Conservation (phyloP, 2,888 invertebrate species). For the Cephus pulcher region DNA sequence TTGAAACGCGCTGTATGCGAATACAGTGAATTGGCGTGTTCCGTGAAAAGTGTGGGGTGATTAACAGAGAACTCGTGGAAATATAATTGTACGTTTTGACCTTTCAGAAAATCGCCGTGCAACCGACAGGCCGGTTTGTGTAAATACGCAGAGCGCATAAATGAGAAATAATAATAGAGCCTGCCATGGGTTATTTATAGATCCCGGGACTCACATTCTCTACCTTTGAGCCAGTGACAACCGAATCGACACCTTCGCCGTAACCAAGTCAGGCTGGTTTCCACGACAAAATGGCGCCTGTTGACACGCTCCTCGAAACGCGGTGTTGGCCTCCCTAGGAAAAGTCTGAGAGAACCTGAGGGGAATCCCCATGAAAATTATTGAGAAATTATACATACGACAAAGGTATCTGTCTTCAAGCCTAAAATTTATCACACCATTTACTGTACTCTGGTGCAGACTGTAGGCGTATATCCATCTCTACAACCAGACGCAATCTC, state of each 20-base stretch:
- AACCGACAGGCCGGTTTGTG: neutral
- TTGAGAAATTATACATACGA: neutral
- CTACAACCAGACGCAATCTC: neutral
- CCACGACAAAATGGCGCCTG: neutral
- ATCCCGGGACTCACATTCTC: neutral
- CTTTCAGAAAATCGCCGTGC: neutral
- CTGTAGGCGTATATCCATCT: neutral
- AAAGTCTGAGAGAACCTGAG: neutral
- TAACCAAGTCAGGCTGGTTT: neutral
- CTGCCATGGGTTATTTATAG: neutral
- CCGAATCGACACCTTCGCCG: neutral
- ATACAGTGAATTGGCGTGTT: neutral
- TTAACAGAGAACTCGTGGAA: neutral
- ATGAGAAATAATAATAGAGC: neutral
- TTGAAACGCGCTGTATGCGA: neutral
- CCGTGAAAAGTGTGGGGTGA: neutral
- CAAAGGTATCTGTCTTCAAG: neutral
- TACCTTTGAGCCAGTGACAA: neutral
- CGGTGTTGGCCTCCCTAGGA: neutral
- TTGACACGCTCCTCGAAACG: neutral
- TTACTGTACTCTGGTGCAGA: neutral
- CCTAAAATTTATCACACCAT: neutral
- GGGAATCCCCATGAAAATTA: neutral
- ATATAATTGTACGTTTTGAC: neutral
- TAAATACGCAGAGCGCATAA: neutral